Evolutionary conservation across 2,113 vertebrate genomes (phyloP), one percentile per base, ranked within the genome.

Genomic region (Rhipidura dahli): DNA sequence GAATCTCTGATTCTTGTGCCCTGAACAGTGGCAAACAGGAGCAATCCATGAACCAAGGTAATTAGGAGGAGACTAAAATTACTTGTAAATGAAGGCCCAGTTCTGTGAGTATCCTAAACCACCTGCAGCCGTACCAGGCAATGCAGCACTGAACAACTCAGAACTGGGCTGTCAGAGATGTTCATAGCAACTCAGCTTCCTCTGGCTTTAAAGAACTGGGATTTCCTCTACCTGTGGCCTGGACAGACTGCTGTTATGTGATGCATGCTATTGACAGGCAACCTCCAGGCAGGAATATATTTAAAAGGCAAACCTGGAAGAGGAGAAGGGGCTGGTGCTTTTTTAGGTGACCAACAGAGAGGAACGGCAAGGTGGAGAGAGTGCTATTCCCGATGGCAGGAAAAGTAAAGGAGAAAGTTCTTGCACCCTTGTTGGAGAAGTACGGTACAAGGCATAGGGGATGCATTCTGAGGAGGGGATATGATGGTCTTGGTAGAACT

Each of bases 31-130:
- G 97, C 94, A 98, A 98, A 78, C 98, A 98, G 57, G 98, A 98
- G 72, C 96, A 98, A 35, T 93, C 98, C 84, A 97, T 98, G 98
- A 98, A 94, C 95, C 98, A 98, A 98, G 98, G 98, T 98, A 98
- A 72, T 20, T 12, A 33, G 49, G 42, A 56, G 24, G 54, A 83
- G 35, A 44, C 28, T 64, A 54, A 87, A 79, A 37, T 71, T 15
- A 13, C 3, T 1, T 14, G 12, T 37, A 54, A 82, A 70, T 33
- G 30, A 78, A 73, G 53, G 56, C 49, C 9, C 13, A 54, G 0
- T 79, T 87, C 19, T 60, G 27, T 27, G 31, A 61, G 17, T 91
- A 35, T 73, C 28, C 30, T 65, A 8, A 83, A 22, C 13, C 53
- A 20, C 66, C 39, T 82, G 16, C 50, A 49, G 84, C 37, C n/a